phyloP scores from a whole-genome alignment of 1,140 invertebrate genomes.

The Hyles vespertilio region DNA sequence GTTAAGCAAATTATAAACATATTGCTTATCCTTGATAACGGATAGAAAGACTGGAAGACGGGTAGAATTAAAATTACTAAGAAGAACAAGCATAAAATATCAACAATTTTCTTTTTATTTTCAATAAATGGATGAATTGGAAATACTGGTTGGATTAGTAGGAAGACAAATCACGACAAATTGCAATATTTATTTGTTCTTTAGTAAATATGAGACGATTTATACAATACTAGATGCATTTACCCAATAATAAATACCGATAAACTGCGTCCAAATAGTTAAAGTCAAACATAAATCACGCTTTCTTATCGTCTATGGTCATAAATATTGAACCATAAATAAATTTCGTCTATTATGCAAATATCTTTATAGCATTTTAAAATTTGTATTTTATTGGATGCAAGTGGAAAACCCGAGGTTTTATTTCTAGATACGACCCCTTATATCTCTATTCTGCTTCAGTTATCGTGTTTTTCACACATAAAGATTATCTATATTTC shows the following conservation, averaged over 20 bases:
- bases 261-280: constrained; percentile 18
- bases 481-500: constrained; percentile 8
- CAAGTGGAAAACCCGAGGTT: constrained; percentile 15
- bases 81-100: no score
- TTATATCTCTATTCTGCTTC: constrained; percentile 11
- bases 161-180: no score
- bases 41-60: no score
- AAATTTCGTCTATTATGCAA: constrained; percentile 26
- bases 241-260: constrained; percentile 19
- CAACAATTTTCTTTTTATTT: no score
- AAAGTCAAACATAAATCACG: constrained; percentile 26
- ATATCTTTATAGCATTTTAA: constrained; percentile 26
- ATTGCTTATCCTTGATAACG: no score
- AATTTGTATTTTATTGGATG: constrained; percentile 24
- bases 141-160: not conserved
- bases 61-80: no score
- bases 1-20: no score
- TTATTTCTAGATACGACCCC: constrained; percentile 13
- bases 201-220: no score
- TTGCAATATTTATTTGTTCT: no score
- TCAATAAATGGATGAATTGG: not conserved
- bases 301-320: constrained; percentile 23
- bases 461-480: constrained; percentile 6
- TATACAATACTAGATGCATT: no score
- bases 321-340: constrained; percentile 26